Evolutionary conservation across 2,113 vertebrate species (phyloP).

Genomic region (Caretta caretta): DNA sequence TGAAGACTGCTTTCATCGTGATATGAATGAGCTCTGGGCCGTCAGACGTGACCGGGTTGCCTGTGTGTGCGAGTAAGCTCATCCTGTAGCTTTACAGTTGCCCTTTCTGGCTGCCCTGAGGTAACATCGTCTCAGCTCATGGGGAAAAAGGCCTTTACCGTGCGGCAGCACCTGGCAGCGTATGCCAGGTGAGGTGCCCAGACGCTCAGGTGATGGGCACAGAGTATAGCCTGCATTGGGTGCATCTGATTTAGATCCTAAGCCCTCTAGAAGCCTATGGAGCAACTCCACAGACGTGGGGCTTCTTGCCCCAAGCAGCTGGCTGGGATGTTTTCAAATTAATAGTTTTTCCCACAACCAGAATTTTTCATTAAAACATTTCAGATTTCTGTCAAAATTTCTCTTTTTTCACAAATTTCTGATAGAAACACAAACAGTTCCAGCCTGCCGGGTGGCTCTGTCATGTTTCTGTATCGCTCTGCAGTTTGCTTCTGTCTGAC

Average conservation of each 20-base stretch:
- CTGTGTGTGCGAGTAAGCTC: no score
- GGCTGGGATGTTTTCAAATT: neutral
- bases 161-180: rapidly evolving
- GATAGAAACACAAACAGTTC: neutral
- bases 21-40: no score
- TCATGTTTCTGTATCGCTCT: neutral
- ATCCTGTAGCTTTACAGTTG: no score
- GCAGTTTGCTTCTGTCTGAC: neutral
- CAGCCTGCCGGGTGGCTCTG: neutral
- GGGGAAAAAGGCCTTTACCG: neutral
- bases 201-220: neutral
- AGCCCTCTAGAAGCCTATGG: neutral
- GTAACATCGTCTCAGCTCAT: neutral
- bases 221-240: neutral
- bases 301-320: neutral
- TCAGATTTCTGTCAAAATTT: neutral
- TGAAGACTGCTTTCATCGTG: no score
- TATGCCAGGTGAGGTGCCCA: neutral
- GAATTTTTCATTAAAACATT: neutral
- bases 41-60: no score
- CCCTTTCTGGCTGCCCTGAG: no score
- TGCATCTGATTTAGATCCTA: neutral
- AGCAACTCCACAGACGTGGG: no score
- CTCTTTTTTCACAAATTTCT: neutral
- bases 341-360: neutral